phyloP scores from a whole-genome alignment of 2,888 invertebrate species.

The Drosophila neonasuta region DNA sequence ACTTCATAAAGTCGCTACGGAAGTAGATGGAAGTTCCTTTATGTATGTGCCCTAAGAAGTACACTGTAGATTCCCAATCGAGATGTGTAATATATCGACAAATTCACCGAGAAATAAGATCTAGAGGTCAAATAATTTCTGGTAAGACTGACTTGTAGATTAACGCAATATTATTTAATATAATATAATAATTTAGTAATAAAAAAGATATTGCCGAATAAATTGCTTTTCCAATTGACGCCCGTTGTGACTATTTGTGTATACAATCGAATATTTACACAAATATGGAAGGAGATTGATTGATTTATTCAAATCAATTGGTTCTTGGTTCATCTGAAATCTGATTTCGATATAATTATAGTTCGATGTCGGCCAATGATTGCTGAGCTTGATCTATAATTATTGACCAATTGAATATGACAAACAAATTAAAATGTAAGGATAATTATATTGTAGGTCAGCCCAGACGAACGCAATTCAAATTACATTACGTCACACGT shows the following conservation, averaged over 20 bases:
- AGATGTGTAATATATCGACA: constrained; percentile 40
- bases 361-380: neutral
- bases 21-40: constrained; percentile 33
- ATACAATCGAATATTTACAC: no score
- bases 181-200: no score
- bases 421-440: constrained; percentile 20
- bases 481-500: constrained; percentile 29
- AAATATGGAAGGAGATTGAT: neutral
- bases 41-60: neutral
- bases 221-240: no score
- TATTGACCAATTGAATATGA: constrained; percentile 20
- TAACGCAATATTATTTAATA: neutral
- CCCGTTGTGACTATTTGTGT: no score
- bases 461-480: neutral
- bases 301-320: neutral
- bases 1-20: constrained; percentile 50
- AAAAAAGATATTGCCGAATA: no score
- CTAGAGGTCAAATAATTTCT: neutral
- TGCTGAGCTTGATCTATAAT: constrained; percentile 12
- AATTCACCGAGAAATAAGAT: neutral
- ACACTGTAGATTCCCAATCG: neutral
- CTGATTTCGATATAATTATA: constrained; percentile 1
- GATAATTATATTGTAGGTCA: constrained; percentile 21
- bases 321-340: neutral
- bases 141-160: neutral